A percentile compares a stretch with the other conserved stretches of the same genome.
Conservation (phyloP, 2,888 invertebrate genomes). For the Drosophila stalkeri region DNA sequence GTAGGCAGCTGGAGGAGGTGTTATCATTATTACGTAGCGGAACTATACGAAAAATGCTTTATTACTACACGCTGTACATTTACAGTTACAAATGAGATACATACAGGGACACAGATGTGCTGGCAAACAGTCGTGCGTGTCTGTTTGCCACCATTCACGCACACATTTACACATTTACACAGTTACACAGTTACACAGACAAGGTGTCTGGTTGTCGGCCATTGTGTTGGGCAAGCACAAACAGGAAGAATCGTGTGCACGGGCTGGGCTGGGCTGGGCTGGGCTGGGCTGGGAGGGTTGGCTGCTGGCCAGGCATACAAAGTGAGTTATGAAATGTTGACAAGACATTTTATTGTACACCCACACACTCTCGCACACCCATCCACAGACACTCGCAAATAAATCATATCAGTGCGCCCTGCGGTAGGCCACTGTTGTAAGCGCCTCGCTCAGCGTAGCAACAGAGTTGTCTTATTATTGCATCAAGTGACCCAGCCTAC, state of each 20-base stretch:
- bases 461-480: slow-evolving; percentile 72
- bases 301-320: slow-evolving; percentile 51
- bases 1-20: slow-evolving; percentile 19
- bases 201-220: slow-evolving; percentile 58
- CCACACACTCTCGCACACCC: slow-evolving; percentile 10
- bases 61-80: slow-evolving; percentile 69
- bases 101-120: slow-evolving; percentile 19
- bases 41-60: slow-evolving; percentile 72
- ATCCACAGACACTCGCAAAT: slow-evolving; percentile 19
- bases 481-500: slow-evolving; percentile 65
- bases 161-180: slow-evolving; percentile 17
- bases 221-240: slow-evolving; percentile 73
- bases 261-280: slow-evolving; percentile 3
- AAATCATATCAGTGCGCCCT: slow-evolving; percentile 55
- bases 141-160: slow-evolving; percentile 58
- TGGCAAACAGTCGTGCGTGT: slow-evolving; percentile 68
- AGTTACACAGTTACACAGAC: slow-evolving; percentile 18
- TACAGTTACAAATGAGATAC: slow-evolving; percentile 65
- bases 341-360: slow-evolving; percentile 75
- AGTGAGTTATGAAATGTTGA: slow-evolving; percentile 80
- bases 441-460: slow-evolving; percentile 38
- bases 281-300: not conserved
- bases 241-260: slow-evolving; percentile 38
- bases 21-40: slow-evolving; percentile 38
- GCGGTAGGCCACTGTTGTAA: slow-evolving; percentile 36